Base-by-base conservation (phyloP, 2,113 vertebrate species). In the Xerus inauris region DNA sequence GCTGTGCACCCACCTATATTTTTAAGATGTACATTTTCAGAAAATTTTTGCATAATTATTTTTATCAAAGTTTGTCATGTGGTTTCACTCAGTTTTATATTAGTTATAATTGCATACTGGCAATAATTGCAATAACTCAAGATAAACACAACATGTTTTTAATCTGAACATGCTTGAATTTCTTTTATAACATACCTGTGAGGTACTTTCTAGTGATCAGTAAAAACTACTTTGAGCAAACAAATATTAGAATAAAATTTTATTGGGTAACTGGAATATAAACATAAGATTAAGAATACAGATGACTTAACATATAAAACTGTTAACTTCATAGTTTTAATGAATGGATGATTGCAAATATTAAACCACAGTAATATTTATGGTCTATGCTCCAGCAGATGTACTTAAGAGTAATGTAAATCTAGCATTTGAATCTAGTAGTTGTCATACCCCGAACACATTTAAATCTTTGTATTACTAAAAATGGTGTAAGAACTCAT, bases 141-240 rank as follows among this genome's bases (percentile, higher is more conserved):
- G 17, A 35, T n/a, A 65, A 91, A 57, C 3, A 54, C 10, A 40
- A 59, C 7, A 24, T 16, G 49, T 13, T 67, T 75, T 89, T 69
- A 89, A 80, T 7, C 26, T 57, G 26, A 67, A 59, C 0, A 13
- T 10, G 42, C 87, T 62, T 73, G 3, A 38, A 62, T 47, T 96
- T 92, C 89, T 82, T 4, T 64, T 87, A n/a, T n/a, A n/a, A n/a
- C n/a, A n/a, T n/a, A n/a, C n/a, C 30, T 94, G 8, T 93, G 72
- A 88, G 19, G 1, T 77, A 28, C 91, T n/a, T n/a, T 88, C n/a
- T 24, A 38, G 10, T 51, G 16, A 75, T 65, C 28, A 76, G 88
- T 22, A 93, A 87, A 89, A 92, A 35, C 0, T 47, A 24, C 28
- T 85, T 87, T 40, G 10, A 87, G 30, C 6, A 45, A 80, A 80